phyloP scores from a whole-genome alignment of 2,888 invertebrate genomes.

The Autographa pulchrina region DNA sequence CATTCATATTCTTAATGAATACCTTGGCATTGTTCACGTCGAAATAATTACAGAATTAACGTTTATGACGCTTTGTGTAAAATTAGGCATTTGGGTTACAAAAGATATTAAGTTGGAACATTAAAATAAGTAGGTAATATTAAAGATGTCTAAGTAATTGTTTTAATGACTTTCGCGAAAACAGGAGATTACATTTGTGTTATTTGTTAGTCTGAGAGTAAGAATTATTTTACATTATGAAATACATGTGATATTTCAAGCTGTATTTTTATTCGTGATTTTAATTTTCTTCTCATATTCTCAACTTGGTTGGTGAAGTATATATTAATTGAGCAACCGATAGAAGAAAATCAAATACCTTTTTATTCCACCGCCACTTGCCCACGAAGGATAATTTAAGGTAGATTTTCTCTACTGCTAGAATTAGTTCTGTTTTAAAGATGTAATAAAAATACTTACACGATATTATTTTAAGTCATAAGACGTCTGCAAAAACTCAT shows the following conservation, averaged over 20 bases:
- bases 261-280: too few species aligned
- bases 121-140: constrained; percentile 46
- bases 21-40: constrained; percentile 45
- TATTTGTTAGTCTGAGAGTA: neutral
- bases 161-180: constrained; percentile 29
- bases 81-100: constrained; percentile 49
- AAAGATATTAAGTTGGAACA: constrained; percentile 48
- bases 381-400: too few species aligned
- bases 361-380: too few species aligned
- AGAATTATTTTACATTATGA: constrained; percentile 8
- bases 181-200: constrained; percentile 13
- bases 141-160: constrained; percentile 33
- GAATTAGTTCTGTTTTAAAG: neutral
- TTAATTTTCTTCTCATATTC: too few species aligned
- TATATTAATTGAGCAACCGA: too few species aligned
- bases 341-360: too few species aligned
- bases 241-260: neutral
- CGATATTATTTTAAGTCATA: neutral
- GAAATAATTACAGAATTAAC: constrained; percentile 52
- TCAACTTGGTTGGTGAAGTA: too few species aligned
- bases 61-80: constrained; percentile 51
- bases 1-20: constrained; percentile 54
- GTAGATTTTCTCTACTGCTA: too few species aligned
- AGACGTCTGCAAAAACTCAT: neutral
- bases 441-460: neutral